A percentile compares a stretch with the other conserved stretches of the same genome.
phyloP scores from a whole-genome alignment of 1,140 invertebrate genomes.

The Drosophila pandora region DNA sequence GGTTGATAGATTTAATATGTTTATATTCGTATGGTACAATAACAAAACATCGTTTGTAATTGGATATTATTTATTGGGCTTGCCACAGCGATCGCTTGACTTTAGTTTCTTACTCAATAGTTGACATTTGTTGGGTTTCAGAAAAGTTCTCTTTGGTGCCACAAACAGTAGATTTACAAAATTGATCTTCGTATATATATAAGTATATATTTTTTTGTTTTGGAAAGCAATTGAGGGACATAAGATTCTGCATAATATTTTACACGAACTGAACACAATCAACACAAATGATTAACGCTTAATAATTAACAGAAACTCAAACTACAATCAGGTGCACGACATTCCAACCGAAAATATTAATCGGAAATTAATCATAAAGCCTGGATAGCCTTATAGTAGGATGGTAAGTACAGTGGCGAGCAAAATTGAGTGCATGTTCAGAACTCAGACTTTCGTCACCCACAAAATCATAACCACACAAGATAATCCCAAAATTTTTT shows the following conservation, averaged over 20 bases:
- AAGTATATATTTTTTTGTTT: slow-evolving; percentile 8
- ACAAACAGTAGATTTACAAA: slow-evolving; percentile 84
- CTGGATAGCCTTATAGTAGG: slow-evolving; percentile 11
- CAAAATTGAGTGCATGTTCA: too few species aligned
- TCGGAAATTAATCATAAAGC: slow-evolving; percentile 19
- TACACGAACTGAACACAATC: slow-evolving; percentile 41
- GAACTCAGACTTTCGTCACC: too few species aligned
- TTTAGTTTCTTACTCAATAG: slow-evolving; percentile 48
- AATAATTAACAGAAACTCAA: slow-evolving; percentile 43
- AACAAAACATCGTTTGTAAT: slow-evolving; percentile 54
- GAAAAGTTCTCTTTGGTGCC: slow-evolving; percentile 88
- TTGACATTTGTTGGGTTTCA: slow-evolving; percentile 84
- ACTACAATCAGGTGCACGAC: slow-evolving; percentile 66
- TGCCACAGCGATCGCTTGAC: slow-evolving; percentile 50
- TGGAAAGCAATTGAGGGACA: slow-evolving; percentile 56
- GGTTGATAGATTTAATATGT: slow-evolving; percentile 34
- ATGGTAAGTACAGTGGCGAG: too few species aligned
- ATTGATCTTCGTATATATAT: slow-evolving; percentile 54
- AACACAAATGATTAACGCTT: slow-evolving; percentile 36
- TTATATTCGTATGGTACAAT: slow-evolving; percentile 53
- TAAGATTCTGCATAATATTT: slow-evolving; percentile 69
- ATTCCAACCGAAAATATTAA: slow-evolving; percentile 62
- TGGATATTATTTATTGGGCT: slow-evolving; percentile 45
- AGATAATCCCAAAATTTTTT: too few species aligned
- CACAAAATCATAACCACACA: too few species aligned